Evolutionary conservation across 2,113 vertebrate genomes (phyloP).

Genomic region (Sialia sialis): DNA sequence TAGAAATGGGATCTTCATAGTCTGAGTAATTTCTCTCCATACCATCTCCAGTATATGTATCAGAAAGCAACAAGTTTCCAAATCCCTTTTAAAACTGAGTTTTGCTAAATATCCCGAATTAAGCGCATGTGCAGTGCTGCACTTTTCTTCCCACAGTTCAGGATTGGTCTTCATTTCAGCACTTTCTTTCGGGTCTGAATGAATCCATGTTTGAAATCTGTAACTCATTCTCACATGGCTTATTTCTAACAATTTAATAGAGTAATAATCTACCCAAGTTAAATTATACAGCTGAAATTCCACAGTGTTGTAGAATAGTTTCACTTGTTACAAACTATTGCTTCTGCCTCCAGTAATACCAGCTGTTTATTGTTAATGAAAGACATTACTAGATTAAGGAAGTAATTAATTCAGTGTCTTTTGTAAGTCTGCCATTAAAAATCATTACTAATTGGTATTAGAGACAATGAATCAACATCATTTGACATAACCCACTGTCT

Average conservation of each 20-base stretch:
- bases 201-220: not conserved
- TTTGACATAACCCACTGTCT: slow-evolving; percentile 6
- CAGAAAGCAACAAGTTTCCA: not conserved
- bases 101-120: not conserved
- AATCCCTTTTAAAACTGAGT: not conserved
- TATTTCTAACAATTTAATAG: not conserved
- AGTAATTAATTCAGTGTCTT: not conserved
- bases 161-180: not conserved
- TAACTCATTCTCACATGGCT: not conserved
- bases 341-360: not conserved
- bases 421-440: not conserved
- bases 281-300: not conserved
- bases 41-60: not conserved
- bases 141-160: not conserved
- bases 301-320: not conserved
- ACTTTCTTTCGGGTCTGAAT: not conserved
- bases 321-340: slow-evolving; percentile 9
- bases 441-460: not conserved
- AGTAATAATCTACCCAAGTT: slow-evolving; percentile 4
- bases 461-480: not conserved
- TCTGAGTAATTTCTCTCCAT: not conserved
- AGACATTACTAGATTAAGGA: not conserved
- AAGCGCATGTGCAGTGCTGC: not conserved
- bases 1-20: not conserved
- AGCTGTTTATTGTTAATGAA: slow-evolving; percentile 35